A percentile compares a stretch with the other conserved stretches of the same genome.
phyloP scores from a whole-genome alignment of 2,797 vertebrate species.

The Microtus agrestis region DNA sequence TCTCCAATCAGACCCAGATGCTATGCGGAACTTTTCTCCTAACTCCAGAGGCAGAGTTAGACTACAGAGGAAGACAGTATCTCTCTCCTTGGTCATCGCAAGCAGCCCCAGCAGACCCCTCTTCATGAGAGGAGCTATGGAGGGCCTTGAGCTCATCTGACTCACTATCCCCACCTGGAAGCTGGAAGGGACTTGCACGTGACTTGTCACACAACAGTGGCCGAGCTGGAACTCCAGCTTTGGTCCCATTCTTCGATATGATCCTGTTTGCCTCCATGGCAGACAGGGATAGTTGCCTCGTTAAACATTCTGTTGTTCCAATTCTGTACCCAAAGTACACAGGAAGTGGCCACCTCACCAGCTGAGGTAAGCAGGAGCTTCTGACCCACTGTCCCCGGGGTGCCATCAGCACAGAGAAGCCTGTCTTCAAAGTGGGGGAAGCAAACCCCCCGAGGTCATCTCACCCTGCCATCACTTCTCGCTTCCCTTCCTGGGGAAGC shows the following conservation, averaged over 20 bases:
- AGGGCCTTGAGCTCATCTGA: not conserved
- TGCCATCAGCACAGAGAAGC: not conserved
- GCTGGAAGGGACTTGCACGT: not conserved
- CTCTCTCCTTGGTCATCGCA: not conserved
- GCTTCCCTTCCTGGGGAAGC: not conserved
- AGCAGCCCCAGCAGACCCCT: not conserved
- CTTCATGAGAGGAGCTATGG: not conserved
- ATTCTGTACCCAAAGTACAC: not conserved
- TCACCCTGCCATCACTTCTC: not conserved
- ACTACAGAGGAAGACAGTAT: not conserved
- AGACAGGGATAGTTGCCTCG: not conserved
- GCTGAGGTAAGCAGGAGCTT: not conserved
- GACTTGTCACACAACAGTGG: not conserved
- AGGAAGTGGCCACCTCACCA: not conserved
- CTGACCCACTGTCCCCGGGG: not conserved
- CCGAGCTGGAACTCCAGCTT: not conserved
- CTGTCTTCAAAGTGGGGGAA: not conserved
- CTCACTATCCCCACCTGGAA: not conserved
- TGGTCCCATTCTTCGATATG: not conserved
- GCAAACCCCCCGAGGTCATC: not conserved
- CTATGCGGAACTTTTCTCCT: not conserved
- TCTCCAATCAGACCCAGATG: not conserved
- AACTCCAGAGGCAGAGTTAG: not conserved
- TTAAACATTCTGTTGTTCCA: not conserved
- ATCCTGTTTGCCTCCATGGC: not conserved